Conservation (phyloP, 2,113 vertebrate genomes). For the Microcebus griseorufus region DNA sequence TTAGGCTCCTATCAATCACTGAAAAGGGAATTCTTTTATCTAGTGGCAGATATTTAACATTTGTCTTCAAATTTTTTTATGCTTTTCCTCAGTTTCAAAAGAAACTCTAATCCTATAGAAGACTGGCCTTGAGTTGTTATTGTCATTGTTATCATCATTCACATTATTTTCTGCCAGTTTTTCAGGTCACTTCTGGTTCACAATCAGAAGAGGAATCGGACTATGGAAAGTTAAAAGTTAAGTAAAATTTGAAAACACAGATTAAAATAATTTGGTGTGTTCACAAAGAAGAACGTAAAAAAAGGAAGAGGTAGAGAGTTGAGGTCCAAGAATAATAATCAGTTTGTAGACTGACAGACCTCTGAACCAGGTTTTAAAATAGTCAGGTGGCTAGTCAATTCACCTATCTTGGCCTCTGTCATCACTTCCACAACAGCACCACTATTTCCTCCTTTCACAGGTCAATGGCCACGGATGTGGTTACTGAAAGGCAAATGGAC, state of each 20-base stretch:
- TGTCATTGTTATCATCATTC: constrained; percentile 1
- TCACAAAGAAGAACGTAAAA: neutral
- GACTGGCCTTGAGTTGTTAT: constrained; percentile 1
- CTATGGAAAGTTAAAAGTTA: constrained; percentile 46
- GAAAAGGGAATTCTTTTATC: constrained; percentile 72
- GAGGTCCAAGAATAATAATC: constrained; percentile 40
- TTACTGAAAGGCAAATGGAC: neutral
- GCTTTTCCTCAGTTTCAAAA: constrained; percentile 58
- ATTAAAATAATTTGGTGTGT: constrained; percentile 47
- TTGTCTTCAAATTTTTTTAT: constrained; percentile 59
- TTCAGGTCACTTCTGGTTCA: constrained; percentile 59
- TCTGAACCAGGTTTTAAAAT: constrained; percentile 13
- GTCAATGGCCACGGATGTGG: neutral
- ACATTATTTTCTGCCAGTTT: constrained; percentile 50
- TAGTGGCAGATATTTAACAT: constrained; percentile 73
- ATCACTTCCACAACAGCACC: neutral
- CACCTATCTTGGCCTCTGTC: neutral
- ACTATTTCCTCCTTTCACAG: neutral
- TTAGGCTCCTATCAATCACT: constrained; percentile 66
- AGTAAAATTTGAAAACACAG: constrained; percentile 60
- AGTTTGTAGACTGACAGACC: neutral
- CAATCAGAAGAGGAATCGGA: constrained; percentile 40
- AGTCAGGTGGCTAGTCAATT: neutral
- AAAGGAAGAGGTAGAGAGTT: neutral
- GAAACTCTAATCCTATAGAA: constrained; percentile 54